Conservation (phyloP, 1,140 invertebrate genomes). For the Diachasmimorpha longicaudata region DNA sequence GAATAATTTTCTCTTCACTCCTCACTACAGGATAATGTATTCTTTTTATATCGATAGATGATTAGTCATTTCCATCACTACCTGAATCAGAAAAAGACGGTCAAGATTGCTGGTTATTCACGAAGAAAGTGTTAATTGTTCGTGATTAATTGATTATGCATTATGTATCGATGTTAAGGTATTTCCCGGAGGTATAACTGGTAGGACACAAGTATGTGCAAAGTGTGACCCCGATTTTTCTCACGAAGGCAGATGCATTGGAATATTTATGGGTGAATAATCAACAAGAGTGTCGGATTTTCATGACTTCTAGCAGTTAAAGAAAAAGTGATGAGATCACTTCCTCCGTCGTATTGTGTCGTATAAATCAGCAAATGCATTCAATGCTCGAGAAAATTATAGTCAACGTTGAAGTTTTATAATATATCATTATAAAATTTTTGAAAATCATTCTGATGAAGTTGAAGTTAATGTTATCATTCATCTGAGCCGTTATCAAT, state of each 20-base stretch:
- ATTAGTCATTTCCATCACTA: too few relatives aligned
- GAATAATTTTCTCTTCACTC: too few relatives aligned
- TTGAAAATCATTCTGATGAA: too few relatives aligned
- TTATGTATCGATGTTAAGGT: background rate
- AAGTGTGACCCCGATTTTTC: background rate
- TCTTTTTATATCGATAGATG: too few relatives aligned
- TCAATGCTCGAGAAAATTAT: background rate
- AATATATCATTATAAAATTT: too few relatives aligned
- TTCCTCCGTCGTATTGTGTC: background rate
- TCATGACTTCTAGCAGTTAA: background rate
- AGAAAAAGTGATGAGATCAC: background rate
- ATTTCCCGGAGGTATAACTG: background rate
- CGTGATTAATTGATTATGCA: background rate
- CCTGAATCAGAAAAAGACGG: too few relatives aligned
- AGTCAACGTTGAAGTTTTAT: too few relatives aligned
- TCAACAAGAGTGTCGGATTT: background rate
- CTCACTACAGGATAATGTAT: too few relatives aligned
- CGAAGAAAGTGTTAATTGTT: background rate
- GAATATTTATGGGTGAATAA: background rate
- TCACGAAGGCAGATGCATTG: background rate
- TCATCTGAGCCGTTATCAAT: too few relatives aligned
- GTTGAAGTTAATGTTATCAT: too few relatives aligned
- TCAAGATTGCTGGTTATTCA: too few relatives aligned
- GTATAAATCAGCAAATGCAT: background rate
- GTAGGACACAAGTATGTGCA: background rate